These are phyloP conservation scores for Notodonta dromedarius DNA, from an alignment of 2,888 invertebrate species.

Conservation along the genomic window DNA sequence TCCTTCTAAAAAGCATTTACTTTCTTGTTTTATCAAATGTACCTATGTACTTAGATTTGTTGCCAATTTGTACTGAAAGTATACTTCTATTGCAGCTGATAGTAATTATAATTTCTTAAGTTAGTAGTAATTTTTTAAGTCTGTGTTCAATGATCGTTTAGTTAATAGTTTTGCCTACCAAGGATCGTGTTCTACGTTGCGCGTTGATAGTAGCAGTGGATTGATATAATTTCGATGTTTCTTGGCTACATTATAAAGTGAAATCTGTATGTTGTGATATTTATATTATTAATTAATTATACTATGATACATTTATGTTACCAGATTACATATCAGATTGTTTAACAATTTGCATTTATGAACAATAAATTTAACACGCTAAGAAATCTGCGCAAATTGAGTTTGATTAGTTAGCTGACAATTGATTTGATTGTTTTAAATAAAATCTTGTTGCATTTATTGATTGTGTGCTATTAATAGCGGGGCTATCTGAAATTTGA, in stretches of 20 bases:
- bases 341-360: constrained; percentile 63
- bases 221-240: constrained; percentile 9
- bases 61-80: not conserved
- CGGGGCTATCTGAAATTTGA: not conserved
- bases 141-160: constrained; percentile 40
- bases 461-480: constrained; percentile 18
- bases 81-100: constrained; percentile 2
- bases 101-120: not conserved
- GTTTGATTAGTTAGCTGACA: constrained; percentile 37
- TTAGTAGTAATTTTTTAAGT: constrained; percentile 24
- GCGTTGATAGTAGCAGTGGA: constrained; percentile 15
- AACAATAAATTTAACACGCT: constrained; percentile 34
- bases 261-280: constrained; percentile 59
- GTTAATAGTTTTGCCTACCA: constrained; percentile 20
- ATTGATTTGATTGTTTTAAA: constrained; percentile 37
- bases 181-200: constrained; percentile 13
- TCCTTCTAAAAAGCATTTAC: constrained; percentile 14
- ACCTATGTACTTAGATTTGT: not conserved
- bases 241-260: constrained; percentile 17
- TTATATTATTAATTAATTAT: constrained; percentile 36
- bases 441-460: constrained; percentile 65
- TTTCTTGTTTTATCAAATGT: constrained; percentile 8
- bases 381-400: constrained; percentile 48
- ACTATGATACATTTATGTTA: constrained; percentile 33
- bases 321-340: constrained; percentile 54